Evolutionary conservation across 2,113 vertebrate genomes (phyloP).

Genomic region (Micronycteris hirsuta): DNA sequence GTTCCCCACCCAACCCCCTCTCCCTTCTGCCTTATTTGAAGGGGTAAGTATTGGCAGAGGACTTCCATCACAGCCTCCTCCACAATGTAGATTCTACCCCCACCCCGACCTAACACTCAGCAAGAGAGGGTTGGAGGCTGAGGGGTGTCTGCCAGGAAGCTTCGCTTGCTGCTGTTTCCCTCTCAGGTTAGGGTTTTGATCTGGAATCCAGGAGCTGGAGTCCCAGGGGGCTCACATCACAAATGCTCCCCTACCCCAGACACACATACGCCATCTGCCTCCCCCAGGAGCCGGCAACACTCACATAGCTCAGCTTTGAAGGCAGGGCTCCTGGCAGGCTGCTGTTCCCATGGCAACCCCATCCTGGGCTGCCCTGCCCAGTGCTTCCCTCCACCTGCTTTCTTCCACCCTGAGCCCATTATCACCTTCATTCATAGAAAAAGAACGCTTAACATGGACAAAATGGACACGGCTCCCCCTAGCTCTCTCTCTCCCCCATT

Average conservation of each 20-base stretch:
- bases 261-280: background rate
- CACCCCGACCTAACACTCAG: background rate
- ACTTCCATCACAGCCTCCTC: background rate
- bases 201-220: conserved; percentile 63
- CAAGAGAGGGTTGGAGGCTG: conserved; percentile 11
- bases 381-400: conserved; percentile 28
- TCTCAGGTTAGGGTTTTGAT: conserved; percentile 65
- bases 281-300: conserved; percentile 61
- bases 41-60: background rate
- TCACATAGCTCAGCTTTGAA: conserved; percentile 60
- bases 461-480: conserved; percentile 11
- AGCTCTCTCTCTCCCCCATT: background rate
- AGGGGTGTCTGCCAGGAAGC: conserved; percentile 42
- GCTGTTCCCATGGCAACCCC: conserved; percentile 74
- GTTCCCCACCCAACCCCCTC: background rate
- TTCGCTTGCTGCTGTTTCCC: background rate
- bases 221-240: conserved; percentile 62
- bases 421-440: conserved; percentile 69
- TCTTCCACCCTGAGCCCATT: conserved; percentile 41
- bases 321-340: conserved; percentile 68
- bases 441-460: background rate
- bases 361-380: conserved; percentile 67
- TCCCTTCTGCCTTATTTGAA: background rate
- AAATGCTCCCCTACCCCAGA: conserved; percentile 42
- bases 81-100: background rate